Evolutionary conservation across 2,113 vertebrate species (phyloP).

Genomic region (Anseranas semipalmata): DNA sequence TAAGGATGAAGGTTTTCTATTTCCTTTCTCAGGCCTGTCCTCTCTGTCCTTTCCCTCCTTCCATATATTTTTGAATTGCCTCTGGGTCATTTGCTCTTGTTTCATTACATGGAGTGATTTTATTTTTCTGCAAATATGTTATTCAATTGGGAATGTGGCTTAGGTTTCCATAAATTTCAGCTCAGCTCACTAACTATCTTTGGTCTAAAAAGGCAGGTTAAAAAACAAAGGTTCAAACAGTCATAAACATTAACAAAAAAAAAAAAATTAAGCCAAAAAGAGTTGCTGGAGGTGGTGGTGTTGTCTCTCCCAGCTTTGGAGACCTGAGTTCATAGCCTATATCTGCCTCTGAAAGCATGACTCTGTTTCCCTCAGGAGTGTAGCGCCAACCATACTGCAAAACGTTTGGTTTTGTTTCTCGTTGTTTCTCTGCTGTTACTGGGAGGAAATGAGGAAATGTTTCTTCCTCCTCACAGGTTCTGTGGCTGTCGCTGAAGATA

Average conservation of each 20-base stretch:
- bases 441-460: neutral
- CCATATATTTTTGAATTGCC: neutral
- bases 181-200: neutral
- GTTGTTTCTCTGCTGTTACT: neutral
- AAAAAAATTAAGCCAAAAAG: neutral
- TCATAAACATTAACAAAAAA: neutral
- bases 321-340: neutral
- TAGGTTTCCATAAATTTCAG: neutral
- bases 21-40: neutral
- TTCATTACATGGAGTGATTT: neutral
- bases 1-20: neutral
- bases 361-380: neutral
- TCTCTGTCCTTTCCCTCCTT: neutral
- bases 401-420: neutral
- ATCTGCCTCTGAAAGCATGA: neutral
- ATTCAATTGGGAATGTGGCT: neutral
- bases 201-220: neutral
- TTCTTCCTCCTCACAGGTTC: neutral
- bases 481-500: neutral
- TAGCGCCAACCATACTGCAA: neutral
- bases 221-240: neutral
- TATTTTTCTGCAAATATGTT: slow-evolving; percentile 17
- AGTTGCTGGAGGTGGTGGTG: neutral
- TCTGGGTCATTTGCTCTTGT: neutral
- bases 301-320: neutral